These are phyloP conservation scores for Rhea americana DNA, from an alignment of 2,113 vertebrate species.

Conservation along the genomic window DNA sequence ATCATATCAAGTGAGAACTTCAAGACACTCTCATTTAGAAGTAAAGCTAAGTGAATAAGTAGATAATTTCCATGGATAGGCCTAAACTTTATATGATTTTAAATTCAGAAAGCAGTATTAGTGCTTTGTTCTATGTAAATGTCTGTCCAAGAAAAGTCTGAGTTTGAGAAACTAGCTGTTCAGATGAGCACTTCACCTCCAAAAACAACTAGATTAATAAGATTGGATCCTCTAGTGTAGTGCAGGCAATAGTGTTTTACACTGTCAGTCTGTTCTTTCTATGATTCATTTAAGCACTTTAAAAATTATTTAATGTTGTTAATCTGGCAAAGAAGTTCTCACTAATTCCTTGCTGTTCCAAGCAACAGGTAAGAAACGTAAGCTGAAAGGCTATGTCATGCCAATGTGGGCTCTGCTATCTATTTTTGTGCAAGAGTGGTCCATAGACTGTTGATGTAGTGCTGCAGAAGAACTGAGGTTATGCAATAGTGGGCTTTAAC, in stretches of 20 bases:
- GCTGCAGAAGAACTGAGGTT: constrained; percentile 1
- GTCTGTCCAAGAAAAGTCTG: neutral
- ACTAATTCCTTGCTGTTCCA: neutral
- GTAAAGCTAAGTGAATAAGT: neutral
- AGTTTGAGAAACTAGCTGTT: neutral
- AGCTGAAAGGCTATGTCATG: neutral
- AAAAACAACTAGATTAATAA: neutral
- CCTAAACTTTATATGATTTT: neutral
- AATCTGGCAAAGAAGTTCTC: neutral
- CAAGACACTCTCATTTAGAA: neutral
- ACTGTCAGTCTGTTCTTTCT: neutral
- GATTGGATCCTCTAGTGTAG: neutral
- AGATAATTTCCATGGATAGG: neutral
- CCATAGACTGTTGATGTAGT: neutral
- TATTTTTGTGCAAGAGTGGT: neutral
- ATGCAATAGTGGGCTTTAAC: constrained; percentile 1
- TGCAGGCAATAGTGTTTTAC: neutral
- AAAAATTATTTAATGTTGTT: neutral
- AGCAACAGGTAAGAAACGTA: neutral
- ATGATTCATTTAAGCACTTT: neutral
- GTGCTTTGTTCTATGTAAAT: neutral
- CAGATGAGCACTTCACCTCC: neutral
- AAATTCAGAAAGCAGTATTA: neutral
- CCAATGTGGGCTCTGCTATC: neutral
- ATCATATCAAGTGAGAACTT: neutral